Percentiles rank a stretch among this genome's conserved stretches.
These are phyloP conservation scores for Regulus satrapa DNA, from an alignment of 2,113 vertebrate genomes.

Conservation along the genomic window DNA sequence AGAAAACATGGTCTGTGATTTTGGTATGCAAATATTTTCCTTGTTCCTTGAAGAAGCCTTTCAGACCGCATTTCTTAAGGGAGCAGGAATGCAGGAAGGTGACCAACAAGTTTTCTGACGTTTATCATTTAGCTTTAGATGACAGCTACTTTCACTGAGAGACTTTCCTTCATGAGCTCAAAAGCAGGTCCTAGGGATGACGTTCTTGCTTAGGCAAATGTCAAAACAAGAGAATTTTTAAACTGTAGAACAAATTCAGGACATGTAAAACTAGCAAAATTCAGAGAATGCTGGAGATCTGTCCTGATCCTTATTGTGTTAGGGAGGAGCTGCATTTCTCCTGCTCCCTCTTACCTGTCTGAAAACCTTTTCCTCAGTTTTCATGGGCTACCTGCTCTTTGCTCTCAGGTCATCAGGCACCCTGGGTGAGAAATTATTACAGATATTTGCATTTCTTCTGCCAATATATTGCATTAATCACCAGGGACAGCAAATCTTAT, in stretches of 20 bases:
- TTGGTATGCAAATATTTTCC: not conserved
- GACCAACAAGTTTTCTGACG: not conserved
- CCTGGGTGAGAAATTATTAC: not conserved
- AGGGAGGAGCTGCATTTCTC: not conserved
- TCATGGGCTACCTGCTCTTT: not conserved
- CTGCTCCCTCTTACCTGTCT: not conserved
- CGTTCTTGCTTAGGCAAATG: not conserved
- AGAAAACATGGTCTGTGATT: not conserved
- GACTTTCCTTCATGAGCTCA: not conserved
- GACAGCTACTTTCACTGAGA: not conserved
- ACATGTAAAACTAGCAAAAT: not conserved
- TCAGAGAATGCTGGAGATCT: not conserved
- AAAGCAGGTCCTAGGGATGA: not conserved
- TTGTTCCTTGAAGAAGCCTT: not conserved
- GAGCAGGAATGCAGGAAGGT: not conserved
- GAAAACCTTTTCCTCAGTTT: not conserved
- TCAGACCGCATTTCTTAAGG: not conserved
- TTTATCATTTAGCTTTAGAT: not conserved
- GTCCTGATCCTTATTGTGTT: not conserved
- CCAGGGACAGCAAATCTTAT: not conserved
- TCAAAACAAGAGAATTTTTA: not conserved
- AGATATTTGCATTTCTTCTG: not conserved
- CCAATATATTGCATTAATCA: not conserved
- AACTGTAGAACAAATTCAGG: not conserved
- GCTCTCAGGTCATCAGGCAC: not conserved